Evolutionary conservation across 2,888 invertebrate genomes (phyloP), one percentile per base, ranked within the genome.

Genomic region (Meloe dianella): DNA sequence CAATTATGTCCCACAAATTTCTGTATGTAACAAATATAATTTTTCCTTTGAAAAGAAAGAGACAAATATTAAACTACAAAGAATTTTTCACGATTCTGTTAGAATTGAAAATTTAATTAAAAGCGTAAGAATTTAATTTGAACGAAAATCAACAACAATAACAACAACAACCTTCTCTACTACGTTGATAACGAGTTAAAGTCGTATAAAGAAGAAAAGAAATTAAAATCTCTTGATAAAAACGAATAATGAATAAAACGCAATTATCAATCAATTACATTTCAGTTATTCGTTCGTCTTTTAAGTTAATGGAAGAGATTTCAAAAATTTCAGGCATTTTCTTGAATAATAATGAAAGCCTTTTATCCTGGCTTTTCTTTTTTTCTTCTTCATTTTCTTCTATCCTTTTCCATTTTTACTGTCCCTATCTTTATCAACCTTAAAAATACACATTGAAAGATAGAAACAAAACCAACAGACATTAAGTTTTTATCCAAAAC

Each of bases 101-200:
- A n/a, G 10, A 22, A 47, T 47, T 47, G 47, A 47, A 20, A 47
- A 47, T 47, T 47, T 47, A 47, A 47, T 47, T 47, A 47, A 47
- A 47, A 47, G 9, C 7, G 9, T 3, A 22, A 47, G 5, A 10
- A 20, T 47, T 20, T 47, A 20, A 9, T 47, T 7, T 9, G 9
- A 3, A 20, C 47, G 20, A 17, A 47, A 47, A 47, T 9, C 5
- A 47, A 17, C 47, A 20, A 47, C 20, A 20, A 41, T 7, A 41
- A 41, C 41, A n/a, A 7, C n/a, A 17, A 14, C 12, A 12, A 12
- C 12, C 35, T 35, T 12, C 35, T 17, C 41, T 6, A 41, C n/a
- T 41, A n/a, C 41, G n/a, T 41, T 41, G 27, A 17, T 41, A 41
- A 17, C n/a, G 17, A 17, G 17, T 41, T 41, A 41, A 41, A 41